These are phyloP conservation scores for Octonoba sinensis DNA, from an alignment of 2,888 invertebrate species.

Conservation along the genomic window DNA sequence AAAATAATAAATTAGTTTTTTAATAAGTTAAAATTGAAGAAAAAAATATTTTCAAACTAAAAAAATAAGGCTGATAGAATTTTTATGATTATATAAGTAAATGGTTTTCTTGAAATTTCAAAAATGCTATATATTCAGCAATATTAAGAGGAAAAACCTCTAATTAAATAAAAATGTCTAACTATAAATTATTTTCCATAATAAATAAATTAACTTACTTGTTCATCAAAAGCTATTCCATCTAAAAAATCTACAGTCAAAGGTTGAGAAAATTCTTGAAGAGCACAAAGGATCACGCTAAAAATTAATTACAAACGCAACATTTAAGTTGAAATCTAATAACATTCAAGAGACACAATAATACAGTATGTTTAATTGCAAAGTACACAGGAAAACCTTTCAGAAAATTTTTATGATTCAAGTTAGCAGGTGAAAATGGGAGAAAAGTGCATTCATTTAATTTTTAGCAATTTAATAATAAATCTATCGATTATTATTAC, in stretches of 20 bases:
- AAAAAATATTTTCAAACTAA: no score
- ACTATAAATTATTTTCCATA: not conserved
- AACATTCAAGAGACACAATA: not conserved
- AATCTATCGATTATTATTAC: no score
- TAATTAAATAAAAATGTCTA: no score
- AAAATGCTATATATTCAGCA: not conserved
- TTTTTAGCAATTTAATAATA: no score
- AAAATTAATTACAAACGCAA: conserved; percentile 59
- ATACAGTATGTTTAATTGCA: no score
- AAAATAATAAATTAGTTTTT: no score
- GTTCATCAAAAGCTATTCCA: conserved; percentile 59
- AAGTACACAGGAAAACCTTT: no score
- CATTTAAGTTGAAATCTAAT: not conserved
- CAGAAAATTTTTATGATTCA: not conserved
- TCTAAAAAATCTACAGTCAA: conserved; percentile 82
- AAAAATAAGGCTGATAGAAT: no score
- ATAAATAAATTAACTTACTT: conserved; percentile 29
- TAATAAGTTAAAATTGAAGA: no score
- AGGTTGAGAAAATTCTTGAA: conserved; percentile 90
- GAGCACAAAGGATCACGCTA: conserved; percentile 79
- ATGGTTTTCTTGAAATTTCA: not conserved
- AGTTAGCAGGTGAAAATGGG: not conserved
- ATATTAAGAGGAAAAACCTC: no score
- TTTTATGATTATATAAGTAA: no score
- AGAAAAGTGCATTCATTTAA: not conserved